Base-by-base conservation (phyloP, 1,140 invertebrate genomes). In the Potamilus streckersoni region DNA sequence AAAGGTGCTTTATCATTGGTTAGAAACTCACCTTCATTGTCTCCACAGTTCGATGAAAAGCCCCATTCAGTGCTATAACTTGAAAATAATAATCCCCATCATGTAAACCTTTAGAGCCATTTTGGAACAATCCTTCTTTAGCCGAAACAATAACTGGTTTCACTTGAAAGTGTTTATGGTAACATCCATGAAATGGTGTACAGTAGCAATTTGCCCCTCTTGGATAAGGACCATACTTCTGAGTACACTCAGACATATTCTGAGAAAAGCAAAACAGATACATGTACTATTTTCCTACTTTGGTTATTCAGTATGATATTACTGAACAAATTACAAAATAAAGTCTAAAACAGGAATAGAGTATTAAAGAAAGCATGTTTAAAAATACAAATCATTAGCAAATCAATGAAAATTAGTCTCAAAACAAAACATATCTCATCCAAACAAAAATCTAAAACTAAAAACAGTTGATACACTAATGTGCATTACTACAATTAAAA, bases 1-100 rank as follows among this genome's bases (percentile, higher is more conserved):
- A 23, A 62, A 62, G 12, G 6, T 62, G 27, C 3, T 31, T 19
- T 62, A 14, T 14, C 19, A 62, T 62, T n/a, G 14, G 38, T 11
- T 49, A 8, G 19, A 62, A 19, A 57, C 56, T 55, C 68, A 84
- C 83, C 79, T 84, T 79, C 60, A 70, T 80, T 8, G 15, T 65
- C 13, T 79, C 14, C 5, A 70, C 70, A 2, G 83, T 80, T 17
- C 63, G 69, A 19, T 82, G 76, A 15, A 80, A 71, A 31, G 83
- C 83, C n/a, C 77, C 71, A 69, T 81, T 84, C 8, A 69, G 78
- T 4, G 74, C 81, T 38, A 70, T 69, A 27, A 84, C 73, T 69
- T 82, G 78, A 12, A 84, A 68, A 38, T 68, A 79, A 68, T 84
- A 84, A 65, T 84, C 83, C 59, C 72, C 73, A 69, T 84, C 83